Evolutionary conservation across 2,888 invertebrate genomes (phyloP), one percentile per base, ranked within the genome.

Genomic region (Branchipolynoe longqiensis): DNA sequence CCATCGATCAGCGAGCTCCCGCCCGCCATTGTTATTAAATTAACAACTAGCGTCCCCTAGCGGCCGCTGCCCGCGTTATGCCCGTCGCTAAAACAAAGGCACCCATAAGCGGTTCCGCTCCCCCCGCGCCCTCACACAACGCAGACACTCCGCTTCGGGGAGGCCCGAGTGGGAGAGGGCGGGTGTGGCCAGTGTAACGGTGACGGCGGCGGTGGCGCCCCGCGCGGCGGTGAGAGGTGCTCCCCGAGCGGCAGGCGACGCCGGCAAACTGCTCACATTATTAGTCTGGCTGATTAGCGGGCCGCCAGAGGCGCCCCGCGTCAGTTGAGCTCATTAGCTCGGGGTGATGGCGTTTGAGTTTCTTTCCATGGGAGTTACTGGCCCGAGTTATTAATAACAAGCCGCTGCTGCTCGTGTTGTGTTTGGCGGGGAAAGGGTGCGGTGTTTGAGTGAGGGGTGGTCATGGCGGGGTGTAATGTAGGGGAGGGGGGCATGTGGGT

Each of bases 61-160:
- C 31, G 78, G 28, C 74, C 38, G 74, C 25, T n/a, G n/a, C 38
- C 41, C 8, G 78, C 28, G 78, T 48, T 8, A 36, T n/a, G 3
- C 41, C 38, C 18, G 78, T 41, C 48, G 78, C 78, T 78, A 78
- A 78, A 78, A 78, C 78, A 78, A 78, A 78, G 48, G 73, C 78
- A 31, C 18, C 33, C 4, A 48, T 78, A 31, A 78, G 28, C 33
- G 48, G 69, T 69, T 69, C 69, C 69, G 36, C 69, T 38, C 36
- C 38, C 33, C 28, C 62, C 48, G 48, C 8, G 48, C 62, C 62
- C 28, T 62, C 28, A 62, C 25, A n/a, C n/a, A n/a, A n/a, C n/a
- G n/a, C n/a, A n/a, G n/a, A n/a, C n/a, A n/a, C n/a, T n/a, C n/a
- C n/a, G n/a, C n/a, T n/a, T n/a, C n/a, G n/a, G n/a, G n/a, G n/a